A percentile compares a stretch with the other conserved stretches of the same genome.
Evolutionary conservation across 2,113 vertebrate genomes (phyloP).

Genomic region (Petaurus breviceps): DNA sequence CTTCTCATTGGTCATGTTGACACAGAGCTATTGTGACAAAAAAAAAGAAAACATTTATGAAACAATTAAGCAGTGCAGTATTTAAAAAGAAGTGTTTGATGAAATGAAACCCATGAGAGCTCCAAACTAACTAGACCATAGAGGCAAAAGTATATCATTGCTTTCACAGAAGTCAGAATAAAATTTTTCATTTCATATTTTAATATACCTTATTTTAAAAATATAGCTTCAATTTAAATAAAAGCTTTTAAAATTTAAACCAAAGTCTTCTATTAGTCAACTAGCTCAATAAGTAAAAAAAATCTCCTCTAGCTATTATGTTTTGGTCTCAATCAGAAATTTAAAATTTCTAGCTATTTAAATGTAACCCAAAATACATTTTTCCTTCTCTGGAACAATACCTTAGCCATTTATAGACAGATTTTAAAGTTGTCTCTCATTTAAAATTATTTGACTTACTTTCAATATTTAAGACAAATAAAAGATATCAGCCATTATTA

Average conservation of each 20-base stretch:
- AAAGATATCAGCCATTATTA: background rate
- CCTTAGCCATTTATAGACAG: background rate
- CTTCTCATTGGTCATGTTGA: constrained; percentile 98
- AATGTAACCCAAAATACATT: background rate
- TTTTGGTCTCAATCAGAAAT: background rate
- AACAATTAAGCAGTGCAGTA: background rate
- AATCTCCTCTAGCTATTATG: background rate
- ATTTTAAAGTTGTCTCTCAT: background rate
- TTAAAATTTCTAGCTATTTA: background rate
- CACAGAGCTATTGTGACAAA: constrained; percentile 88
- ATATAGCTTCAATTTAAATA: background rate
- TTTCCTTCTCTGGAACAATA: background rate
- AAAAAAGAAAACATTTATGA: constrained; percentile 67
- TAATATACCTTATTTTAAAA: background rate
- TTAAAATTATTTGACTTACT: background rate
- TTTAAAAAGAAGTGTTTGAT: background rate
- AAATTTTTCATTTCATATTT: background rate
- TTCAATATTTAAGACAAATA: background rate
- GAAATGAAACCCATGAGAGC: background rate
- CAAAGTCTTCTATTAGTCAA: background rate
- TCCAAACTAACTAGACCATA: background rate
- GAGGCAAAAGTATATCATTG: background rate
- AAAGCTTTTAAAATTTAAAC: background rate
- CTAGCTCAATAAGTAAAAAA: background rate
- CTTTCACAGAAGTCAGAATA: background rate